Conservation (phyloP, 2,797 vertebrate species). For the Mus spretus region DNA sequence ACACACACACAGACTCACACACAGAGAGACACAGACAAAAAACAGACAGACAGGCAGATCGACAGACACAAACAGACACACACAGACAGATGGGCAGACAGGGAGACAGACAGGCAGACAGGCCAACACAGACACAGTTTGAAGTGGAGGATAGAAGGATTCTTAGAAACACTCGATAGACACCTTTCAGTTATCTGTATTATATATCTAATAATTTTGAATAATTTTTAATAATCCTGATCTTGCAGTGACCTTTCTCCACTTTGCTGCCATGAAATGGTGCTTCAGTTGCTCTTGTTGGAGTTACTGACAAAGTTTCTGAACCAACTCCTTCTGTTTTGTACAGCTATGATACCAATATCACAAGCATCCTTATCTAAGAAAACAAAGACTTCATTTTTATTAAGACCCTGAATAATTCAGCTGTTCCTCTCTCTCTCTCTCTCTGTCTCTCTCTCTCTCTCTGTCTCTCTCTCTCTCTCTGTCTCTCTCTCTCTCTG, state of each 20-base stretch:
- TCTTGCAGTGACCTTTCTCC: not conserved
- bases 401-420: not conserved
- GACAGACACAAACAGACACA: not conserved
- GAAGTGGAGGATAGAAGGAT: not conserved
- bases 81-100: not conserved
- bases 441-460: not conserved
- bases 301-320: not conserved
- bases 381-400: constrained; percentile 7
- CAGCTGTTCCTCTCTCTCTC: not conserved
- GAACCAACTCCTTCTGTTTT: not conserved
- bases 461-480: too few relatives aligned
- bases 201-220: not conserved
- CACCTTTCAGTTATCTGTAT: not conserved
- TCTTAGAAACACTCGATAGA: not conserved
- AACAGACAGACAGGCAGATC: not conserved
- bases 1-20: not conserved
- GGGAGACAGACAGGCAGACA: too few relatives aligned
- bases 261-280: not conserved
- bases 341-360: not conserved
- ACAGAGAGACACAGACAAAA: not conserved
- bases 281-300: not conserved
- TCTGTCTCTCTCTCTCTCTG: too few relatives aligned
- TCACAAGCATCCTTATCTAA: constrained; percentile 24
- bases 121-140: not conserved
- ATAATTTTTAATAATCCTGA: not conserved